phyloP scores from a whole-genome alignment of 2,888 invertebrate species.

The Microplitis deprimator region DNA sequence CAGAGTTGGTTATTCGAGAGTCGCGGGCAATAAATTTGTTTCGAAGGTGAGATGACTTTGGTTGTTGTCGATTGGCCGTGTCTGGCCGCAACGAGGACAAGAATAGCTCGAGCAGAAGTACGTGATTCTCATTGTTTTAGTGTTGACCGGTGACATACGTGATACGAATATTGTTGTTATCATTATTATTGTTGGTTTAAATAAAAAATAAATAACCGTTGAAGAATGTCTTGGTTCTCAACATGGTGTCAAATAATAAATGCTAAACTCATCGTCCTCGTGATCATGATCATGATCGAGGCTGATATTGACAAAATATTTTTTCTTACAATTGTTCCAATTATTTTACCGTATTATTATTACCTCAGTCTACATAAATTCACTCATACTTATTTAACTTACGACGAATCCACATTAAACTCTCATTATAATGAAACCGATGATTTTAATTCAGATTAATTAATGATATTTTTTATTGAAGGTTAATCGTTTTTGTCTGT shows the following conservation, averaged over 20 bases:
- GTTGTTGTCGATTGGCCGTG: conserved; percentile 31
- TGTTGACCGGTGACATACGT: conserved; percentile 38
- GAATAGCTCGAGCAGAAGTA: conserved; percentile 39
- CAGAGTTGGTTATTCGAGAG: conserved; percentile 33
- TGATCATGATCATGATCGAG: too few species aligned
- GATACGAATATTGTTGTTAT: conserved; percentile 34
- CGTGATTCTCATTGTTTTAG: conserved; percentile 45
- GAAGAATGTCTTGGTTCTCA: conserved; percentile 11
- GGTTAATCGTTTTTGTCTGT: conserved; percentile 32
- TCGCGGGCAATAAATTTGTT: conserved; percentile 42
- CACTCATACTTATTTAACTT: neutral
- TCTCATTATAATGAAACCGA: neutral
- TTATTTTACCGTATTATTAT: neutral
- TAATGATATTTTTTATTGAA: conserved; percentile 21
- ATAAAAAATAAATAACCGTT: neutral
- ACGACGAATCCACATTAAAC: neutral
- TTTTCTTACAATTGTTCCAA: neutral
- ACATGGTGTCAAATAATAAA: conserved; percentile 6
- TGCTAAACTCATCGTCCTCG: too few species aligned
- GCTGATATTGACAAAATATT: neutral
- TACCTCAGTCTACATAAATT: neutral
- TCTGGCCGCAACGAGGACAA: conserved; percentile 44
- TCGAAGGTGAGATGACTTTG: conserved; percentile 43
- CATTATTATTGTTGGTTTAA: neutral
- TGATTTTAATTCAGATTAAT: conserved; percentile 19